phyloP scores from a whole-genome alignment of 2,888 invertebrate genomes.

The Odontocerum albicorne region DNA sequence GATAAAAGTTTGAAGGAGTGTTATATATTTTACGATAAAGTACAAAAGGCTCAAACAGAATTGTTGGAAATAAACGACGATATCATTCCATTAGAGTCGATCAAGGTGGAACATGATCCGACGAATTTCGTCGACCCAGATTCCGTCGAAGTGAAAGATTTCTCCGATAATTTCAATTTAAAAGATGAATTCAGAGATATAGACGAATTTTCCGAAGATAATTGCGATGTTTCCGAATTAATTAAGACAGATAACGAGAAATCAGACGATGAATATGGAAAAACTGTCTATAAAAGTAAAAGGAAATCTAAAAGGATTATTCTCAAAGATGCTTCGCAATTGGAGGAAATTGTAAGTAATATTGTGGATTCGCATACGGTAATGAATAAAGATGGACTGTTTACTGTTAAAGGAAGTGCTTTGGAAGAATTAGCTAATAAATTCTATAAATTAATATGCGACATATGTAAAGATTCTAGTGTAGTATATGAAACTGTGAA shows the following conservation, averaged over 20 bases:
- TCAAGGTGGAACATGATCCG: not conserved
- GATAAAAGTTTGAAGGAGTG: not conserved
- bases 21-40: not conserved
- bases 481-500: not conserved
- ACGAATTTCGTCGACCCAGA: not conserved
- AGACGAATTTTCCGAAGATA: not conserved
- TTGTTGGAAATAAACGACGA: not conserved
- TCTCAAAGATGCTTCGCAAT: too few relatives aligned
- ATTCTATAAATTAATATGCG: constrained; percentile 5
- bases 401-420: not conserved
- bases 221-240: too few relatives aligned
- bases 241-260: too few relatives aligned
- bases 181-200: not conserved
- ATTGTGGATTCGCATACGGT: constrained; percentile 1
- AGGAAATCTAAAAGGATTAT: too few relatives aligned
- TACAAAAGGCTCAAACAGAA: constrained; percentile 2
- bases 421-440: constrained; percentile 3
- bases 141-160: not conserved
- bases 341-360: too few relatives aligned
- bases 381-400: constrained; percentile 3
- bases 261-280: too few relatives aligned
- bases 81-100: not conserved
- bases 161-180: not conserved
- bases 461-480: not conserved
- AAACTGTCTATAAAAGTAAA: too few relatives aligned